These are phyloP conservation scores for Limanda limanda DNA, from an alignment of 2,113 vertebrate genomes.

Conservation along the genomic window DNA sequence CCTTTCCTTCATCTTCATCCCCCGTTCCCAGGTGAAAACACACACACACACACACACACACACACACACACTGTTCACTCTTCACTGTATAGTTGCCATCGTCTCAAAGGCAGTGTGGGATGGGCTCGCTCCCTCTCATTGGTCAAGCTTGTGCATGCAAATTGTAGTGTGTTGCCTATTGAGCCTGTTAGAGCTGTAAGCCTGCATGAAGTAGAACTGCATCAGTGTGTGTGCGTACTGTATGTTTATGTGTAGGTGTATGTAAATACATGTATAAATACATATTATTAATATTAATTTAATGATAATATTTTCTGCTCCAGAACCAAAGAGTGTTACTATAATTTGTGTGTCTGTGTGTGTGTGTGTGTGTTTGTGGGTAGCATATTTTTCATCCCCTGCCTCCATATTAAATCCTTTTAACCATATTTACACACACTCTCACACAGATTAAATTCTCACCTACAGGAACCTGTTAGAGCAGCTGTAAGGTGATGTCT, in stretches of 20 bases:
- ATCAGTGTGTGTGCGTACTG: conserved; percentile 19
- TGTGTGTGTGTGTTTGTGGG: background rate
- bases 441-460: conserved; percentile 29
- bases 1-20: conserved; percentile 63
- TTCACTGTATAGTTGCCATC: background rate
- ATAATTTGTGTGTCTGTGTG: conserved; percentile 1
- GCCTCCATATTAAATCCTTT: conserved; percentile 48
- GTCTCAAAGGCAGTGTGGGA: background rate
- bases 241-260: conserved; percentile 26
- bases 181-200: conserved; percentile 31
- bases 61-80: background rate
- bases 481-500: conserved; percentile 2
- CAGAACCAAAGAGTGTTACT: conserved; percentile 24
- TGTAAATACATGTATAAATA: conserved; percentile 26
- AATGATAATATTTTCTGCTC: background rate
- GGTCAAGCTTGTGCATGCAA: background rate
- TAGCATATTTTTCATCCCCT: background rate
- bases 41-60: background rate
- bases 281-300: background rate
- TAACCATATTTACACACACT: conserved; percentile 30
- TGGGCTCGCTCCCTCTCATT: background rate
- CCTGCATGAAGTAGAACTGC: conserved; percentile 35
- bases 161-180: background rate
- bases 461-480: conserved; percentile 38
- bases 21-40: conserved; percentile 65